These are phyloP conservation scores for Patella pellucida DNA, from an alignment of 2,888 invertebrate genomes.

Conservation along the genomic window DNA sequence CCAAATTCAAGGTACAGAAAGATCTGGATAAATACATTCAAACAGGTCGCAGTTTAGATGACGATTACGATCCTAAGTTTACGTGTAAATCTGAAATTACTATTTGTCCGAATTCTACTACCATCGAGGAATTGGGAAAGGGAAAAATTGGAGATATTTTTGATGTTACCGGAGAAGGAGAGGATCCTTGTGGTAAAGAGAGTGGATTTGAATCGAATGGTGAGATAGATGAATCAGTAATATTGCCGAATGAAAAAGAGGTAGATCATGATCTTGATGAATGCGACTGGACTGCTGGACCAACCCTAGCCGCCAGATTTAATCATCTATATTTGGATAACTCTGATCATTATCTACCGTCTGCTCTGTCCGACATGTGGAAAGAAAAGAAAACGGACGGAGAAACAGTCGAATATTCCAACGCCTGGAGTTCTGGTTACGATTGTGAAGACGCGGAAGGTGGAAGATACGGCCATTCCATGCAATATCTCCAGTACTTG, in stretches of 20 bases:
- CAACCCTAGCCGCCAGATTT: neutral
- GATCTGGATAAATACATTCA: slow-evolving; percentile 76
- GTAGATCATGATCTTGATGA: neutral
- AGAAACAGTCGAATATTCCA: neutral
- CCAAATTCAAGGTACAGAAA: slow-evolving; percentile 78
- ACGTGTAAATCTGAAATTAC: neutral
- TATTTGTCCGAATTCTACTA: too few relatives aligned
- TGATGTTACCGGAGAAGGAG: neutral
- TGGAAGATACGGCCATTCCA: neutral
- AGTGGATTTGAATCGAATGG: slow-evolving; percentile 9
- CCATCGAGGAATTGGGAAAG: neutral
- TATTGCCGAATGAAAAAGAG: neutral
- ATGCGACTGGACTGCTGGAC: neutral
- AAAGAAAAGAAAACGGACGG: neutral
- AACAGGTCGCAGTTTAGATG: slow-evolving; percentile 66
- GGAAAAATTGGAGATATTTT: neutral
- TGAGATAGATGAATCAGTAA: neutral
- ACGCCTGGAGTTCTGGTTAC: neutral
- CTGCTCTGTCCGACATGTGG: neutral
- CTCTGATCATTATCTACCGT: neutral
- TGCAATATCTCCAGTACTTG: neutral
- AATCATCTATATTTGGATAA: slow-evolving; percentile 1
- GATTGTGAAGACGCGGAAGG: neutral
- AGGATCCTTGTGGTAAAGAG: neutral
- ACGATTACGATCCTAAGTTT: slow-evolving; percentile 5